Conservation (phyloP, 1,140 invertebrate species). For the Ceratina australensis region DNA sequence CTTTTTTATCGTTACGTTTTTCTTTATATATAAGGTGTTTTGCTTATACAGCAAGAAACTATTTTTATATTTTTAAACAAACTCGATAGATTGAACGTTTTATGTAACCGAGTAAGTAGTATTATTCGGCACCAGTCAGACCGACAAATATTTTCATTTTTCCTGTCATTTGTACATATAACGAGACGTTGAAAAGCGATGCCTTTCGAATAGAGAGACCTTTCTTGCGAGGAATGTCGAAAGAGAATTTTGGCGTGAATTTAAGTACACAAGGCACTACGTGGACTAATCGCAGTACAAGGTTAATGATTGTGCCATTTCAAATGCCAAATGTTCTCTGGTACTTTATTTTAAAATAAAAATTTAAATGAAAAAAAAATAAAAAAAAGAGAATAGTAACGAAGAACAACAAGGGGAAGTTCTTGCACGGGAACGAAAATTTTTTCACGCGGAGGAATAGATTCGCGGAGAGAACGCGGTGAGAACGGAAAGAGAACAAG, state of each 20-base stretch:
- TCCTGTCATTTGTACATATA: background rate
- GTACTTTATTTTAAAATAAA: slow-evolving; percentile 22
- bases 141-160: background rate
- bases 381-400: background rate
- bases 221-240: slow-evolving; percentile 29
- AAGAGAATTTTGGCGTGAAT: slow-evolving; percentile 57
- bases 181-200: too few relatives aligned
- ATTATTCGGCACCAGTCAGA: slow-evolving; percentile 18
- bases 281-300: slow-evolving; percentile 41
- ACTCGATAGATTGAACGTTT: background rate
- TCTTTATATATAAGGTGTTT: background rate
- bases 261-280: slow-evolving; percentile 30
- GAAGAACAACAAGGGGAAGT: background rate
- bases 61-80: slow-evolving; percentile 8
- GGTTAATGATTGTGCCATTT: slow-evolving; percentile 53
- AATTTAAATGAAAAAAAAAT: slow-evolving; percentile 9
- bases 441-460: background rate
- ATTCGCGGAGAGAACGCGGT: background rate
- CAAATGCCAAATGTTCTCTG: slow-evolving; percentile 61
- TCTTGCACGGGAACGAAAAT: background rate
- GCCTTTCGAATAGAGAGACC: background rate
- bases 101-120: background rate
- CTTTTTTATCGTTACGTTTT: background rate
- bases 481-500: slow-evolving; percentile 26
- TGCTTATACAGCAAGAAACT: background rate